Percentiles rank a stretch among this genome's conserved stretches.
These are phyloP conservation scores for Leuciscus idus DNA, from an alignment of 2,113 vertebrate species.

Conservation along the genomic window DNA sequence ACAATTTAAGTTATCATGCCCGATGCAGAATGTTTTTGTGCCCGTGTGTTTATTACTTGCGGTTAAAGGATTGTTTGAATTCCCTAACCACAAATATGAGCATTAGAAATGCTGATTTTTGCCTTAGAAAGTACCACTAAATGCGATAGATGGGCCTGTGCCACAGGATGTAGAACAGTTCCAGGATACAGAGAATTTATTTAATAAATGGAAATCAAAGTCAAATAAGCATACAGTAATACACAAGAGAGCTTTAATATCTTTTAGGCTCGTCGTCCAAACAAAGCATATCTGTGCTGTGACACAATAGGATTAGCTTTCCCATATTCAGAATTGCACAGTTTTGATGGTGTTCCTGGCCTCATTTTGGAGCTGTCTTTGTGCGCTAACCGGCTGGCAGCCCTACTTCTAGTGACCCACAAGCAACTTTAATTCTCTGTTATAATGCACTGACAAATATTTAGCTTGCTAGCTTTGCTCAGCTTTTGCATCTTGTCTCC, in stretches of 20 bases:
- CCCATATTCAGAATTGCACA: slow-evolving; percentile 16
- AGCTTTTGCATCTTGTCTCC: slow-evolving; percentile 11
- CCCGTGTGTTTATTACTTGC: slow-evolving; percentile 4
- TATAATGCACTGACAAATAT: neutral
- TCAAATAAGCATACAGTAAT: slow-evolving; percentile 42
- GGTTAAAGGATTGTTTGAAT: slow-evolving; percentile 21
- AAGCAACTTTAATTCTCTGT: neutral
- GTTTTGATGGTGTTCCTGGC: slow-evolving; percentile 11
- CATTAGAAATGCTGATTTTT: neutral
- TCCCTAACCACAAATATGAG: neutral
- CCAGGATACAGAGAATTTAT: slow-evolving; percentile 37
- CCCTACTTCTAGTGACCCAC: neutral
- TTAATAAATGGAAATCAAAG: slow-evolving; percentile 44
- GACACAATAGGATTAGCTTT: slow-evolving; percentile 37
- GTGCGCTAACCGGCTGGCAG: neutral
- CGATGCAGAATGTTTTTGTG: neutral
- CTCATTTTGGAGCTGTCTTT: slow-evolving; percentile 18
- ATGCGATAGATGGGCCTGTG: slow-evolving; percentile 3
- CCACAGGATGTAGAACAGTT: slow-evolving; percentile 32
- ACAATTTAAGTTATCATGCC: neutral
- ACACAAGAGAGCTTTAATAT: slow-evolving; percentile 31
- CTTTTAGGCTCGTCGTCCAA: slow-evolving; percentile 40
- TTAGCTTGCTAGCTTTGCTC: neutral
- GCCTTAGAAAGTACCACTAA: neutral
- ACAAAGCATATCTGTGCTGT: slow-evolving; percentile 48